Evolutionary conservation across 2,797 vertebrate genomes (phyloP).

Genomic region (Diglossa cyanea): DNA sequence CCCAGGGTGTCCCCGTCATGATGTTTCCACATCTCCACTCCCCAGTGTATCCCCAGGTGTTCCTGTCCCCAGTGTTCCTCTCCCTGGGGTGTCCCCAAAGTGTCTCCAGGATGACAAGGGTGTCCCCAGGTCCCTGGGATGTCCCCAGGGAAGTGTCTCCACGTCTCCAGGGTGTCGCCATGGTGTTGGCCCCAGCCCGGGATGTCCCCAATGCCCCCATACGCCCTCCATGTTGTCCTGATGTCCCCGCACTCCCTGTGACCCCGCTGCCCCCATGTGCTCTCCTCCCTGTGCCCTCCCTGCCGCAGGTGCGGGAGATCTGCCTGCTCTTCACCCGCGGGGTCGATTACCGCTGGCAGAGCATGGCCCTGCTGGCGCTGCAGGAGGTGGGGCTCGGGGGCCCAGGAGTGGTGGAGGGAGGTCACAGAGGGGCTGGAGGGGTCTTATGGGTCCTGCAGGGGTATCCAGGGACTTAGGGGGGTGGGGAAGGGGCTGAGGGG

Average conservation of each 20-base stretch:
- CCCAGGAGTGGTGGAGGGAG: background rate
- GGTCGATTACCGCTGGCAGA: background rate
- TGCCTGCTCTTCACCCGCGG: background rate
- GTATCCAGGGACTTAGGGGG: background rate
- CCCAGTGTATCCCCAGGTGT: background rate
- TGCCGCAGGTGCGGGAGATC: background rate
- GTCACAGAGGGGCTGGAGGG: background rate
- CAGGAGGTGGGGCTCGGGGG: background rate
- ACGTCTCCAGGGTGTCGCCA: fast-evolving
- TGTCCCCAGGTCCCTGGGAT: background rate
- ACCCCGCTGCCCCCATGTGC: background rate
- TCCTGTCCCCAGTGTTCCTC: background rate
- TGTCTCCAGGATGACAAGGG: background rate
- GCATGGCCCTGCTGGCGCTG: background rate
- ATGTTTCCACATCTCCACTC: background rate
- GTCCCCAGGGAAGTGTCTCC: too few relatives aligned
- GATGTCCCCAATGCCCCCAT: background rate
- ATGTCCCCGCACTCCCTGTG: background rate
- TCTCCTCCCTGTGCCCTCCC: background rate
- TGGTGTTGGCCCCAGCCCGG: background rate
- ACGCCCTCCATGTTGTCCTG: background rate
- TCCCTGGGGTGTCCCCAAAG: background rate
- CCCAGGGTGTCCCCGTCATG: background rate
- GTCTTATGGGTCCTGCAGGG: too few relatives aligned
- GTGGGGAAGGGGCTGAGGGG: background rate